Conservation (phyloP, 2,888 invertebrate species). For the Pasiphila rectangulata region DNA sequence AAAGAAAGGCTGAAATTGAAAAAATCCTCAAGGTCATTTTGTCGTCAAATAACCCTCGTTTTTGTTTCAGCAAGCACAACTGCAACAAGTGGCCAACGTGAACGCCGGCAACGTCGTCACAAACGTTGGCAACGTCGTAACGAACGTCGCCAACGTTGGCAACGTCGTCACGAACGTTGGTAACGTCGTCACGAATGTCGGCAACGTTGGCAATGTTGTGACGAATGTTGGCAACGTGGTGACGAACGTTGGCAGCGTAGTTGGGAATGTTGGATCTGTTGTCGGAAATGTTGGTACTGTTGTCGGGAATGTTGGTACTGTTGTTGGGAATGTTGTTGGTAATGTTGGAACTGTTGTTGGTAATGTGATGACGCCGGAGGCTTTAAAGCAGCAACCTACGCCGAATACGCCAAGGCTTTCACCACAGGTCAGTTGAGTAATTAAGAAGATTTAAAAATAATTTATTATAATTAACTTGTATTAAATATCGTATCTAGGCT, state of each 20-base stretch:
- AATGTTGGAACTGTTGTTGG: conserved; percentile 38
- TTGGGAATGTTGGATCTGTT: conserved; percentile 39
- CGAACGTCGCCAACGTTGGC: conserved; percentile 34
- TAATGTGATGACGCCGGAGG: conserved; percentile 51
- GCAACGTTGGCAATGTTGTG: conserved; percentile 40
- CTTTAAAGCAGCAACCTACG: conserved; percentile 68
- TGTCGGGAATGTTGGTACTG: conserved; percentile 47
- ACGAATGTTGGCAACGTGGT: conserved; percentile 48
- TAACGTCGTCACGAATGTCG: conserved; percentile 41
- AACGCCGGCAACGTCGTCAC: conserved; percentile 33
- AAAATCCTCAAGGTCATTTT: too few relatives aligned
- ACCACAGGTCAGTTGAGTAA: conserved; percentile 57
- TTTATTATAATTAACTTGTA: too few relatives aligned
- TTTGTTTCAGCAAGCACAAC: conserved; percentile 82
- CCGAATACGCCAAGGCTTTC: conserved; percentile 67
- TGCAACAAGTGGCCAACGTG: conserved; percentile 77
- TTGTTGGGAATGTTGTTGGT: conserved; percentile 42
- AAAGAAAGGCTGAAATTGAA: too few relatives aligned
- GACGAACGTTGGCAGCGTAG: conserved; percentile 38
- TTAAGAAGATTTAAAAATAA: too few relatives aligned
- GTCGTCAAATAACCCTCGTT: too few relatives aligned
- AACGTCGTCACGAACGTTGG: conserved; percentile 37
- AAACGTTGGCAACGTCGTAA: conserved; percentile 33
- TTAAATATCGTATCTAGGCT: too few relatives aligned
- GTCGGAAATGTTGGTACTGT: conserved; percentile 32